Base-by-base conservation (phyloP, 2,113 vertebrate genomes). In the Hydropotes inermis region DNA sequence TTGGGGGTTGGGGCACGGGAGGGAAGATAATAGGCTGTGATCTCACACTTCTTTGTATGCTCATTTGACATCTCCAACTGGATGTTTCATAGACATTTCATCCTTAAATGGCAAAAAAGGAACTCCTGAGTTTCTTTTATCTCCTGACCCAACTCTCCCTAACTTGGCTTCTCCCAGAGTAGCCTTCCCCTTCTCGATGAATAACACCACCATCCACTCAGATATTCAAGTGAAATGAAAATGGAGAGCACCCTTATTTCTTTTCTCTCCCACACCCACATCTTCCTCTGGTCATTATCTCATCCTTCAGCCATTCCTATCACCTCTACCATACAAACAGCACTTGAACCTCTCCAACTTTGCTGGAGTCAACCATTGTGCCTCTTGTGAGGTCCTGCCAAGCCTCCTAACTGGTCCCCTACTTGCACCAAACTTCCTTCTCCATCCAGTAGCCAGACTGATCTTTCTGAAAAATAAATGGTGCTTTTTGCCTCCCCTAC, bases 1-100 rank as follows among this genome's bases (percentile, higher is more conserved):
- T 25, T n/a, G 23, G 1, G 2, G 16, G 4, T 25, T 1, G 33
- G 50, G 33, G 12, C 50, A 25, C 0, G 1, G 33, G 7, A 12
- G 5, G 19, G 60, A 7, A 43, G 13, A 83, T 52, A 67, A 25
- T 74, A 54, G 39, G 17, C 39, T 54, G 33, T 58, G 87, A 89
- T 50, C 19, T 47, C 84, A 81, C 4, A 43, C 54, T n/a, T 89
- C 27, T 86, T 45, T 52, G 47, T 39, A 11, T 47, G 45, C n/a
- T 33, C 43, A 30, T 52, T 50, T 82, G 45, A 7, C 33, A 64
- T 28, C 27, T 83, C 74, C 50, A 87, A 16, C 30, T 47, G 45
- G 45, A 60, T 27, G 16, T 57, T 21, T 70, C 89, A 15, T 14
- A 70, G 33, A 10, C 45, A 64, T 74, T 57, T 97, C 28, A 27